Evolutionary conservation across 2,113 vertebrate species (phyloP).

Genomic region (Phrynocephalus versicolor): DNA sequence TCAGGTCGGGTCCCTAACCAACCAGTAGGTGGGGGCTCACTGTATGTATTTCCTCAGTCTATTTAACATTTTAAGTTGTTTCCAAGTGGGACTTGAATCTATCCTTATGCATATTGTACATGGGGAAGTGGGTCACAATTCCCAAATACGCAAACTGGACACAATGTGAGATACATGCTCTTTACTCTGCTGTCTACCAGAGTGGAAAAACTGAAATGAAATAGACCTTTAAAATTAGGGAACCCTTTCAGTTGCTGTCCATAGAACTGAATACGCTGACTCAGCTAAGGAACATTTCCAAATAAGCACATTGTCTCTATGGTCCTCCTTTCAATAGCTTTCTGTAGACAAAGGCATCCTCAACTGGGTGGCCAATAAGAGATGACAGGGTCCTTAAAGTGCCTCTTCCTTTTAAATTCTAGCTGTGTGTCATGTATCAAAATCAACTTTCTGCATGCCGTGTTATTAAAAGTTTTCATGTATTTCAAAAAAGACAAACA

Average conservation of each 20-base stretch:
- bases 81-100: background rate
- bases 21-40: too few species aligned
- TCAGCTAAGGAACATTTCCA: background rate
- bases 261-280: background rate
- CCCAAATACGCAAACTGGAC: background rate
- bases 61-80: background rate
- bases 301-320: background rate
- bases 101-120: background rate
- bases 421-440: too few species aligned
- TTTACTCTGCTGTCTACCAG: background rate
- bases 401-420: background rate
- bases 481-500: background rate
- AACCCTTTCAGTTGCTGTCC: background rate
- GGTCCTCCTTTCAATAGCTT: background rate
- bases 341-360: background rate
- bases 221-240: background rate
- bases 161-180: background rate
- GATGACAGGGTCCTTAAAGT: background rate
- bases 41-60: background rate
- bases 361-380: background rate
- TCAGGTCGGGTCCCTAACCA: too few species aligned
- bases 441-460: too few species aligned
- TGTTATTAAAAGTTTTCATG: too few species aligned
- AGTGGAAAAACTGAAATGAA: background rate
- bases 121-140: background rate